A percentile compares a stretch with the other conserved stretches of the same genome.
These are phyloP conservation scores for Nannoperca australis DNA, from an alignment of 2,797 vertebrate genomes.

Conservation along the genomic window DNA sequence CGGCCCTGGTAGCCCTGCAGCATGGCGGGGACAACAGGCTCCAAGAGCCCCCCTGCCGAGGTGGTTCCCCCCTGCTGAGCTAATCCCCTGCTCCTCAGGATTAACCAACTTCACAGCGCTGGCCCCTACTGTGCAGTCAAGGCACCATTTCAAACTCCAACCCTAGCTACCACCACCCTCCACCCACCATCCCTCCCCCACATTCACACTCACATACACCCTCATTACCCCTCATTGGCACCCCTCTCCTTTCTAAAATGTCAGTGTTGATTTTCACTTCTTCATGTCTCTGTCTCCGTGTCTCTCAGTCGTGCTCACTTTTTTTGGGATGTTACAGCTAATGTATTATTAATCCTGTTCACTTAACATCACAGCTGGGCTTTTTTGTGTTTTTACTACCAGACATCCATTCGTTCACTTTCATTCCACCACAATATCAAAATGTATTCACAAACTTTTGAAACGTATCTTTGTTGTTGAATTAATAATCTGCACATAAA, in stretches of 20 bases:
- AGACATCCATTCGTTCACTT: not conserved
- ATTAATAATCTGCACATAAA: not conserved
- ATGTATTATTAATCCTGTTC: slow-evolving; percentile 12
- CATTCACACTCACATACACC: slow-evolving; percentile 28
- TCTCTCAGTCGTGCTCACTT: slow-evolving; percentile 7
- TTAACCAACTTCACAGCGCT: slow-evolving; percentile 83
- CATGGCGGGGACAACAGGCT: slow-evolving; percentile 62
- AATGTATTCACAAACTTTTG: slow-evolving; percentile 8
- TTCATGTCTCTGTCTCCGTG: slow-evolving; percentile 24
- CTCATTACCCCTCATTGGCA: slow-evolving; percentile 20
- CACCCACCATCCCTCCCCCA: not conserved
- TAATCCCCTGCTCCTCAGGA: slow-evolving; percentile 84
- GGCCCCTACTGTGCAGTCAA: slow-evolving; percentile 79
- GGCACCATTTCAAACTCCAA: slow-evolving; percentile 49
- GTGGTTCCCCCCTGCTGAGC: slow-evolving; percentile 70
- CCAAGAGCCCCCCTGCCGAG: slow-evolving; percentile 64
- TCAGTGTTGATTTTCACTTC: slow-evolving; percentile 39
- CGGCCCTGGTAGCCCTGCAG: slow-evolving; percentile 19
- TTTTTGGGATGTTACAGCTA: not conserved
- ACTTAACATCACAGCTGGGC: not conserved
- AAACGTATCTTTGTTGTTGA: not conserved
- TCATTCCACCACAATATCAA: slow-evolving; percentile 2
- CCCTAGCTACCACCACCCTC: slow-evolving; percentile 1
- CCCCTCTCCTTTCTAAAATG: slow-evolving; percentile 12
- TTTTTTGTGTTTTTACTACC: not conserved